Evolutionary conservation across 2,888 invertebrate genomes (phyloP).

Genomic region (Tachystola acroxantha): DNA sequence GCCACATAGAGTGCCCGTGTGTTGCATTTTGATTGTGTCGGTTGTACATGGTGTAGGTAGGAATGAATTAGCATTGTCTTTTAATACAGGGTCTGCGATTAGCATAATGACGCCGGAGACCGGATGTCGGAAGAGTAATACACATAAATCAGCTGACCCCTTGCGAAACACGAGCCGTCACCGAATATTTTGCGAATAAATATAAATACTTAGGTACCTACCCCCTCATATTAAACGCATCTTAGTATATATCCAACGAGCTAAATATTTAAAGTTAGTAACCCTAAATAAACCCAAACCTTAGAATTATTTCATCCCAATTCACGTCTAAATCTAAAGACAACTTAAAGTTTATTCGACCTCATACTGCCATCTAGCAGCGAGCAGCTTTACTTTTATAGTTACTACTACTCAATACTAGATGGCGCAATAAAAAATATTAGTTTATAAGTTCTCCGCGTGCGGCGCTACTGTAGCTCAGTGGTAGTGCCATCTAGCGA

Average conservation of each 20-base stretch:
- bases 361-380: slow-evolving; percentile 31
- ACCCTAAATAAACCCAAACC: no score
- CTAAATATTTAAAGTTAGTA: no score
- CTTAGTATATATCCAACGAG: no score
- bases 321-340: no score
- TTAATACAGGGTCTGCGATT: background rate
- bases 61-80: background rate
- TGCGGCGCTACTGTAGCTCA: slow-evolving; percentile 15
- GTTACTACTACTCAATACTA: slow-evolving; percentile 14
- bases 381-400: slow-evolving; percentile 29
- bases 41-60: no score
- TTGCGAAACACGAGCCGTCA: background rate
- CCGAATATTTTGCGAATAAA: background rate
- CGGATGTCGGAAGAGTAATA: background rate
- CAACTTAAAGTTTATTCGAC: no score
- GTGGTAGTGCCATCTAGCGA: slow-evolving; percentile 20
- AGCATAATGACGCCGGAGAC: slow-evolving; percentile 1
- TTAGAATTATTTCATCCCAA: no score
- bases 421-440: slow-evolving; percentile 15
- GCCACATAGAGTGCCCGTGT: no score
- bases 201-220: background rate
- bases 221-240: no score
- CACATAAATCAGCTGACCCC: slow-evolving; percentile 4
- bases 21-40: no score
- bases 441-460: slow-evolving; percentile 13